These are phyloP conservation scores for Drosophila yooni DNA, from an alignment of 2,888 invertebrate species.

Conservation along the genomic window DNA sequence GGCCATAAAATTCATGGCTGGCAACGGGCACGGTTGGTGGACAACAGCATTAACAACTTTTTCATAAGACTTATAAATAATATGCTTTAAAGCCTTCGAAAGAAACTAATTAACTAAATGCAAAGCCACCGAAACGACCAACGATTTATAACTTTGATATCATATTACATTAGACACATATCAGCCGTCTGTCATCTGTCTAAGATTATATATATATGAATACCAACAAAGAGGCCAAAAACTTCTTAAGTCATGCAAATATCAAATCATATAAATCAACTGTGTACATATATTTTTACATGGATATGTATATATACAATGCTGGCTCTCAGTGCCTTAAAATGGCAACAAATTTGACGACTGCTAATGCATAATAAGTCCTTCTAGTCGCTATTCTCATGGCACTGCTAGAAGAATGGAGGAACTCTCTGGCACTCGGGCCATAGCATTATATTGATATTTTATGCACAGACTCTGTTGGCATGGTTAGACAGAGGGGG, in stretches of 20 bases:
- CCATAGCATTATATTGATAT: conserved; percentile 77
- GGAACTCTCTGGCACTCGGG: conserved; percentile 46
- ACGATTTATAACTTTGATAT: conserved; percentile 62
- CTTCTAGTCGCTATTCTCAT: conserved; percentile 39
- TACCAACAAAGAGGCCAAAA: conserved; percentile 42
- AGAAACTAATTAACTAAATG: conserved; percentile 74
- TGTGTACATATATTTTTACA: neutral
- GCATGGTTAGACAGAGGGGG: neutral
- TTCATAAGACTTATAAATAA: conserved; percentile 41
- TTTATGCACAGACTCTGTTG: conserved; percentile 72
- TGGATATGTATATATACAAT: neutral
- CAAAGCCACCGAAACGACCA: conserved; percentile 16
- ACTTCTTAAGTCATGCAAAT: conserved; percentile 11
- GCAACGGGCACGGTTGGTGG: neutral
- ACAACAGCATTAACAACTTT: conserved; percentile 19
- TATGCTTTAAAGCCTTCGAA: conserved; percentile 46
- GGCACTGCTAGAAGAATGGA: conserved; percentile 27
- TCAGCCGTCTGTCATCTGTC: conserved; percentile 57
- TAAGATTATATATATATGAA: neutral
- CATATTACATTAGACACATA: conserved; percentile 28
- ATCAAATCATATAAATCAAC: conserved; percentile 7
- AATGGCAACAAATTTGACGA: conserved; percentile 60
- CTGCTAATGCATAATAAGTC: conserved; percentile 68
- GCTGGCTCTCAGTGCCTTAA: conserved; percentile 16
- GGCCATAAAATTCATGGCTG: conserved; percentile 18